Evolutionary conservation across 1,140 invertebrate species (phyloP).

Genomic region (Chymomyza costata): DNA sequence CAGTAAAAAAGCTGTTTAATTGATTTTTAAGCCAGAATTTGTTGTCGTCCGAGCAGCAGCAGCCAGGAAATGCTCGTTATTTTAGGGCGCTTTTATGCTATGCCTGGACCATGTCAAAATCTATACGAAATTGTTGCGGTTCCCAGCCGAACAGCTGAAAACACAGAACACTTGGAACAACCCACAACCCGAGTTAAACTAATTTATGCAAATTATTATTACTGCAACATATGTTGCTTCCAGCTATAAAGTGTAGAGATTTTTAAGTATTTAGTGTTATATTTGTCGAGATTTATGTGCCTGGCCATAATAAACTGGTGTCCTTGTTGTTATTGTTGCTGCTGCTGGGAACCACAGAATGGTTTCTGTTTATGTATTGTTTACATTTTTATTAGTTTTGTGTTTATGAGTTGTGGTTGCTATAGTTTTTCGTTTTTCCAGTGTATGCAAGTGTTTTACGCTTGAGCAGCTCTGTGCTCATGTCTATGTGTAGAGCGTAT

Average conservation of each 20-base stretch:
- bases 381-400: conserved; percentile 70
- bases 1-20: conserved; percentile 70
- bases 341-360: conserved; percentile 17
- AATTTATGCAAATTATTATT: conserved; percentile 74
- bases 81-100: conserved; percentile 19
- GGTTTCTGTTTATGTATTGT: conserved; percentile 35
- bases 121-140: conserved; percentile 68
- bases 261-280: conserved; percentile 73
- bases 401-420: conserved; percentile 52
- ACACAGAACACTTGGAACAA: conserved; percentile 47
- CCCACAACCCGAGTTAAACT: conserved; percentile 50
- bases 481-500: too few species aligned
- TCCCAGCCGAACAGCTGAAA: too few species aligned
- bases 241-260: conserved; percentile 66
- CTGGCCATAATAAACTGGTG: conserved; percentile 54
- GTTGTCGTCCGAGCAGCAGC: conserved; percentile 26
- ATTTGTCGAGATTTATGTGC: conserved; percentile 60
- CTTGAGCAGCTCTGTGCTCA: too few species aligned
- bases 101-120: conserved; percentile 67
- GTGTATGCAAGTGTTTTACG: too few species aligned
- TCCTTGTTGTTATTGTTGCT: conserved; percentile 14
- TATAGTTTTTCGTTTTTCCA: too few species aligned
- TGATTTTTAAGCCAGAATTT: conserved; percentile 73
- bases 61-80: conserved; percentile 31
- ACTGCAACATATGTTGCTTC: conserved; percentile 68